Evolutionary conservation across 2,797 vertebrate genomes (phyloP).

Genomic region (Knipowitschia caucasica): DNA sequence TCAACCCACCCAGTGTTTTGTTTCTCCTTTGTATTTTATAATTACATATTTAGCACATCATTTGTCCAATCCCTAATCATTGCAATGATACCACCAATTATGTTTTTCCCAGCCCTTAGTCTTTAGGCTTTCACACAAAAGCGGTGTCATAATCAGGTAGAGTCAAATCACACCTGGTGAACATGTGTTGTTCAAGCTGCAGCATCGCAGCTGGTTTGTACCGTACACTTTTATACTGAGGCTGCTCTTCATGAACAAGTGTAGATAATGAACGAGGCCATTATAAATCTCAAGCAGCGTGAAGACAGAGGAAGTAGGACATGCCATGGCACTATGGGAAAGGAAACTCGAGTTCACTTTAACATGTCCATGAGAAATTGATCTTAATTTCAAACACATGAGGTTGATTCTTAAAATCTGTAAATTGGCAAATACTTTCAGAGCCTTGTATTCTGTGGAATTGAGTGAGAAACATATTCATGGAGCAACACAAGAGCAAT

Average conservation of each 20-base stretch:
- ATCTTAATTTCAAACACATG: background rate
- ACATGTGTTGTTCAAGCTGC: constrained; percentile 24
- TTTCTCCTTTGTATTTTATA: too few relatives aligned
- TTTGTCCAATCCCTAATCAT: background rate
- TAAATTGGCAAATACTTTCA: background rate
- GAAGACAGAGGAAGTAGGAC: constrained; percentile 15
- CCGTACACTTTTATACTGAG: constrained; percentile 12
- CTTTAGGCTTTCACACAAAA: constrained; percentile 9
- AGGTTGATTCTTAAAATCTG: background rate
- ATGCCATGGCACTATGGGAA: constrained; percentile 1
- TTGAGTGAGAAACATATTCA: too few relatives aligned
- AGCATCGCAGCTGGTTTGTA: constrained; percentile 20
- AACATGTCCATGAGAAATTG: background rate
- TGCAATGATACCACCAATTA: constrained; percentile 12
- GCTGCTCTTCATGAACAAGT: constrained; percentile 13
- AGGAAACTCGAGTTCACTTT: background rate
- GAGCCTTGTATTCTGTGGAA: too few relatives aligned
- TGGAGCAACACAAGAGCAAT: too few relatives aligned
- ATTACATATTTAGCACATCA: too few relatives aligned
- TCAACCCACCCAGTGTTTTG: too few relatives aligned
- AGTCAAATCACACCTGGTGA: constrained; percentile 20
- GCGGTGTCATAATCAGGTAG: background rate
- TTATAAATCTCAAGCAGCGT: background rate
- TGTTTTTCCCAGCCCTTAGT: background rate
- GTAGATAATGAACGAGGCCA: background rate